phyloP scores from a whole-genome alignment of 2,797 vertebrate genomes.

The Aythya fuligula region DNA sequence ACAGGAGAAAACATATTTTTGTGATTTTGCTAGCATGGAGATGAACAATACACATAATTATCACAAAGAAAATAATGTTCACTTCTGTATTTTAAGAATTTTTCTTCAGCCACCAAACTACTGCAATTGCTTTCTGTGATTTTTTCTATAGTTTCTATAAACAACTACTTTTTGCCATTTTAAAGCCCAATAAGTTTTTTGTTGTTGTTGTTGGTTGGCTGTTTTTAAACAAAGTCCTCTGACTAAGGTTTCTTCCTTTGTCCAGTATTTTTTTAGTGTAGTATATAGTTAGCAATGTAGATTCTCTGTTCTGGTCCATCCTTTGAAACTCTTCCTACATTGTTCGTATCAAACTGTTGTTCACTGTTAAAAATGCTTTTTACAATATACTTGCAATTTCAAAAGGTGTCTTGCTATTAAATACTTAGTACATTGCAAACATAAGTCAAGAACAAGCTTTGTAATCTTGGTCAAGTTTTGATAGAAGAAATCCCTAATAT shows the following conservation, averaged over 20 bases:
- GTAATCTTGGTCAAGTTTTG: background rate
- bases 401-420: background rate
- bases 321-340: background rate
- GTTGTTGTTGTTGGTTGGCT: background rate
- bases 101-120: background rate
- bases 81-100: background rate
- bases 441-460: background rate
- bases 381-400: background rate
- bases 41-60: background rate
- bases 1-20: background rate
- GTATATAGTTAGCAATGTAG: background rate
- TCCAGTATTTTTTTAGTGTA: background rate
- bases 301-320: background rate
- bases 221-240: background rate
- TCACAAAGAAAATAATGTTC: background rate
- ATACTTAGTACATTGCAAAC: background rate
- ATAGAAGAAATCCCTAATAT: background rate
- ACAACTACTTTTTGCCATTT: conserved; percentile 1
- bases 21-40: background rate
- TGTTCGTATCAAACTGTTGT: background rate
- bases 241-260: background rate
- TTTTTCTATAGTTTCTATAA: background rate
- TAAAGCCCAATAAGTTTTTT: background rate
- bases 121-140: background rate
- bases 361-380: background rate